Base-by-base conservation (phyloP, 1,140 invertebrate genomes). In the Onthophagus taurus region DNA sequence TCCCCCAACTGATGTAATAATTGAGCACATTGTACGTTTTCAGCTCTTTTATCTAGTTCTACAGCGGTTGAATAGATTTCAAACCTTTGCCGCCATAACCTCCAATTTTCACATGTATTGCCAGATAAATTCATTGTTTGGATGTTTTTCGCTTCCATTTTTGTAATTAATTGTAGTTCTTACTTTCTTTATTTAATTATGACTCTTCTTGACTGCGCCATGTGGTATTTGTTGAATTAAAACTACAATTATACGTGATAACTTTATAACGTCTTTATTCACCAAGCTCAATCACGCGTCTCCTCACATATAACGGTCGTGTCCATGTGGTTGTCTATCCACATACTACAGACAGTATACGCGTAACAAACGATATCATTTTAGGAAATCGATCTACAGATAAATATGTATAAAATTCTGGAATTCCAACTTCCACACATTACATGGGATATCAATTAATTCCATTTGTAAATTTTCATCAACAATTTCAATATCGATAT, bases 1-100 rank as follows among this genome's bases (percentile, higher is more conserved):
- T 64, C 53, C 13, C 56, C 59, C 12, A 61, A 49, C 1, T 54
- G 24, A 42, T 56, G 49, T 13, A 62, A 44, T 4, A 60, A 31
- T 35, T 59, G 49, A 16, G 57, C 60, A 42, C 58, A 49, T 51
- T 61, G 47, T 3, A 52, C 38, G 33, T 52, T 49, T 21, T 54
- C 39, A 13, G 47, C 7, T 45, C 58, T 59, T 21, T 47, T 39
- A n/a, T 14, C 45, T 48, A 57, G 36, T 30, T 55, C 55, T 1
- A 53, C 45, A 1, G 59, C 59, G 13, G 36, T 42, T 7, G 54
- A 4, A 57, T 42, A n/a, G n/a, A n/a, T n/a, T 12, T 57, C 42
- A 36, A 59, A 61, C n/a, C 42, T 39, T 34, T 59, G 55, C 17
- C 20, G 39, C 49, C 52, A 60, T 31, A 42, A 53, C 35, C 44